Conservation (phyloP, 2,888 invertebrate genomes). For the Dasypolia templi region DNA sequence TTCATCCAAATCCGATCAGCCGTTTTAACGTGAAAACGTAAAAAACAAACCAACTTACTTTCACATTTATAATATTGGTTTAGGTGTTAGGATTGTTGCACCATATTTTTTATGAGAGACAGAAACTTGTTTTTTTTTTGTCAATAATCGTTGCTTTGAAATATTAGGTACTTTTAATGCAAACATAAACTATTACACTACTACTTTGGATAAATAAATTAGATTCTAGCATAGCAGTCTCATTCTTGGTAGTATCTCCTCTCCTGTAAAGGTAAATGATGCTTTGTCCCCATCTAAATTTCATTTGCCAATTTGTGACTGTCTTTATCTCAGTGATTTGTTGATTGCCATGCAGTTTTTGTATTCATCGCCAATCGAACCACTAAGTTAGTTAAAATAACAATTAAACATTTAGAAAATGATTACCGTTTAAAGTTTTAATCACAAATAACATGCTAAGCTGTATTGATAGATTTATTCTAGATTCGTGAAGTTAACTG, state of each 20-base stretch:
- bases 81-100: too few species aligned
- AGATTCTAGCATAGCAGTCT: neutral
- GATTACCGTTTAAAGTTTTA: conserved; percentile 9
- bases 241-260: neutral
- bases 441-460: conserved; percentile 4
- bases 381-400: neutral
- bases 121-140: neutral
- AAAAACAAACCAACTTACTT: too few species aligned
- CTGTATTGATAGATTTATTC: conserved; percentile 19
- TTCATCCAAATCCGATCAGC: too few species aligned
- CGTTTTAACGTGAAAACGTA: too few species aligned
- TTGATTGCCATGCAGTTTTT: conserved; percentile 38
- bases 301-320: conserved; percentile 23
- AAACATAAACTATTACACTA: neutral
- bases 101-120: neutral
- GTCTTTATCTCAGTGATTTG: conserved; percentile 2
- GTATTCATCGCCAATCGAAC: neutral
- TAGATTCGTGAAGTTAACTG: conserved; percentile 20
- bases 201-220: neutral
- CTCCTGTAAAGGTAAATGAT: neutral
- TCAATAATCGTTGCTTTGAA: neutral
- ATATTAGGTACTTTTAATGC: neutral
- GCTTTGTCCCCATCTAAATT: conserved; percentile 1
- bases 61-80: too few species aligned
- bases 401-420: conserved; percentile 16